Evolutionary conservation across 2,113 vertebrate species (phyloP).

Genomic region (Lichenostomus cassidix): DNA sequence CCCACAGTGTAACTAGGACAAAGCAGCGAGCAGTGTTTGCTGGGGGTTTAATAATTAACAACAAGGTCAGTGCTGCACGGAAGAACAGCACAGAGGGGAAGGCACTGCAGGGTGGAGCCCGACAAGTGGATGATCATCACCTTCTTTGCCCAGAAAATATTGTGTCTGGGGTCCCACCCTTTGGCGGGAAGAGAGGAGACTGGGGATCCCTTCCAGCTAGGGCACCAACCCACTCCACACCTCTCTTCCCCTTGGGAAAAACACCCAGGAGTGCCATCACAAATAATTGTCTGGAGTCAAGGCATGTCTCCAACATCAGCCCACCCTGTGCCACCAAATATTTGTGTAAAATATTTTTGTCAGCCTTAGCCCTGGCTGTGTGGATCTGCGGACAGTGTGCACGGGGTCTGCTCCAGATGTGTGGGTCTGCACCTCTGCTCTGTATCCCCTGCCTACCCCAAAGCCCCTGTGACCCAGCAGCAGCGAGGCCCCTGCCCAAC

Average conservation of each 20-base stretch:
- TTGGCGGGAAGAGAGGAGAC: background rate
- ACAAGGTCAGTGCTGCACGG: conserved; percentile 1
- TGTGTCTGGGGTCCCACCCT: fast-evolving
- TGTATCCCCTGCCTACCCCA: background rate
- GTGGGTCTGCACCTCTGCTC: background rate
- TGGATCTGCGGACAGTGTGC: fast-evolving
- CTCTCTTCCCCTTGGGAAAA: background rate
- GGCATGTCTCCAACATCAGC: background rate
- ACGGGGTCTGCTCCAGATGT: fast-evolving
- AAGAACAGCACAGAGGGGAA: background rate
- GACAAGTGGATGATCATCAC: background rate
- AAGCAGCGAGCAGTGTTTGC: conserved; percentile 20
- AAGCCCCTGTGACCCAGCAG: background rate
- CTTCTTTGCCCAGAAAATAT: background rate
- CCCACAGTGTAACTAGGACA: conserved; percentile 27
- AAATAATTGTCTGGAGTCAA: background rate
- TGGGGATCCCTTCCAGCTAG: background rate
- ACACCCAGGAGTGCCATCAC: background rate
- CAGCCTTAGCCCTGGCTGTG: background rate
- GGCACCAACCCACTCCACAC: background rate
- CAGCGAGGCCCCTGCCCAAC: fast-evolving
- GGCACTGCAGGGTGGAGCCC: background rate
- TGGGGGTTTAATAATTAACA: conserved; percentile 66
- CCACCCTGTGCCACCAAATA: background rate
- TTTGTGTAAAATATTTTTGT: background rate